Evolutionary conservation across 1,140 invertebrate species (phyloP).

Genomic region (Pseudomyrmex cubaensis): DNA sequence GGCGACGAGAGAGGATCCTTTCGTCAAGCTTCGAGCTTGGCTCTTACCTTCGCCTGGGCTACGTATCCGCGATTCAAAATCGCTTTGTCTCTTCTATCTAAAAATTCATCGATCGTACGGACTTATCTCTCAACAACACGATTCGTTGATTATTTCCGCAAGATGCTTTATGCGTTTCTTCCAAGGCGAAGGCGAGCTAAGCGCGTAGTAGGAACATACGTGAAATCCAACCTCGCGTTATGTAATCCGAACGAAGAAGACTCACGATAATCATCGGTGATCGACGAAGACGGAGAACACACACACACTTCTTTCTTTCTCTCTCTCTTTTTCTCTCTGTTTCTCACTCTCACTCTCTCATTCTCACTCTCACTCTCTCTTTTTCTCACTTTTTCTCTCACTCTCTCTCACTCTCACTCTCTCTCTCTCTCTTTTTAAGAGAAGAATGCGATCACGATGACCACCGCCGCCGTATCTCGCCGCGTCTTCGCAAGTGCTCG

Average conservation of each 20-base stretch:
- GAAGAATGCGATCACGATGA: constrained; percentile 19
- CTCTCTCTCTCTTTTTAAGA: not conserved
- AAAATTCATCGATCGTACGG: constrained; percentile 18
- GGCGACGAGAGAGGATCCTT: constrained; percentile 69
- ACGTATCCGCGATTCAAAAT: constrained; percentile 21
- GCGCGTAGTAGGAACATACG: constrained; percentile 69
- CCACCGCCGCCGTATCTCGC: not conserved
- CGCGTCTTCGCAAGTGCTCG: constrained; percentile 10
- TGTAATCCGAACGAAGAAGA: constrained; percentile 26
- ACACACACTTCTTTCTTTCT: no score
- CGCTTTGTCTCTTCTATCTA: constrained; percentile 37
- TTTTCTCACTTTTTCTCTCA: no score
- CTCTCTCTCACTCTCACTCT: not conserved
- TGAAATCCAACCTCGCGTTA: constrained; percentile 46
- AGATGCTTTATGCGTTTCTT: not conserved
- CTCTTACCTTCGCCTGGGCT: constrained; percentile 47
- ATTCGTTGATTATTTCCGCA: not conserved
- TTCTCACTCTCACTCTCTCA: not conserved
- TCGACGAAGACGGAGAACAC: constrained; percentile 28
- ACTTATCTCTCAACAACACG: constrained; percentile 9
- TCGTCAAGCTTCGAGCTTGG: constrained; percentile 62
- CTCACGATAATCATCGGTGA: constrained; percentile 17
- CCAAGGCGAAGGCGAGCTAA: constrained; percentile 61
- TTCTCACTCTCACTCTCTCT: not conserved
- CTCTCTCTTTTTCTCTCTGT: no score